Percentiles rank a stretch among this genome's conserved stretches.
Evolutionary conservation across 2,113 vertebrate genomes (phyloP).

Genomic region (Thomomys bottae): DNA sequence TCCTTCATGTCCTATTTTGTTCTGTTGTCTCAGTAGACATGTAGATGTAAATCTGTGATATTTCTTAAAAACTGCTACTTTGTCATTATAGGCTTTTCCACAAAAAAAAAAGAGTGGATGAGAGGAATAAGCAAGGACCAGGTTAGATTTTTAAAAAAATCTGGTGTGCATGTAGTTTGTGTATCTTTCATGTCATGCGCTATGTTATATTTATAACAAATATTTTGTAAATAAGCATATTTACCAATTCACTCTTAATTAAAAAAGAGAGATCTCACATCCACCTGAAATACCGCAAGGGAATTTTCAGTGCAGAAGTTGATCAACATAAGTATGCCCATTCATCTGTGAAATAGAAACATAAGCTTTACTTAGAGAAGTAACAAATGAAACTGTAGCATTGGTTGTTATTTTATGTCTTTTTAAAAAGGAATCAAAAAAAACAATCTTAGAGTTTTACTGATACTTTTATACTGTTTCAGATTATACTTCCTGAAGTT

Average conservation of each 20-base stretch:
- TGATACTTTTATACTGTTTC: constrained; percentile 66
- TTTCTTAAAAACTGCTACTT: constrained; percentile 63
- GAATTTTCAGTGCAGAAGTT: constrained; percentile 42
- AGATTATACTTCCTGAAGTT: constrained; percentile 62
- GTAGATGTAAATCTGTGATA: constrained; percentile 47
- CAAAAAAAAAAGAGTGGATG: not conserved
- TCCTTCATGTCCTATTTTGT: constrained; percentile 51
- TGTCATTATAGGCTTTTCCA: constrained; percentile 54
- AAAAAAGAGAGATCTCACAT: constrained; percentile 38
- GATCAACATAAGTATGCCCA: not conserved
- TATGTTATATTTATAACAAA: constrained; percentile 72
- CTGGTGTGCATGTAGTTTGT: constrained; percentile 46
- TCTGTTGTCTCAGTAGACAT: constrained; percentile 54
- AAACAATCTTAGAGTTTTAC: constrained; percentile 62
- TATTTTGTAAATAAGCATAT: constrained; percentile 68
- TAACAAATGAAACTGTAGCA: constrained; percentile 23
- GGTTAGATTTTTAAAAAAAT: constrained; percentile 63
- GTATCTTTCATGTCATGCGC: constrained; percentile 76
- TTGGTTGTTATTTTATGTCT: constrained; percentile 58
- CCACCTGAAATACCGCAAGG: constrained; percentile 20
- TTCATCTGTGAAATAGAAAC: constrained; percentile 51
- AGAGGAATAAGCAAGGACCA: constrained; percentile 18
- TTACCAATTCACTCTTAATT: constrained; percentile 45
- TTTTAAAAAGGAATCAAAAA: constrained; percentile 51
- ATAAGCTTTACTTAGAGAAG: constrained; percentile 52